Conservation (phyloP, 2,888 invertebrate species). For the Sussaba pulchella region DNA sequence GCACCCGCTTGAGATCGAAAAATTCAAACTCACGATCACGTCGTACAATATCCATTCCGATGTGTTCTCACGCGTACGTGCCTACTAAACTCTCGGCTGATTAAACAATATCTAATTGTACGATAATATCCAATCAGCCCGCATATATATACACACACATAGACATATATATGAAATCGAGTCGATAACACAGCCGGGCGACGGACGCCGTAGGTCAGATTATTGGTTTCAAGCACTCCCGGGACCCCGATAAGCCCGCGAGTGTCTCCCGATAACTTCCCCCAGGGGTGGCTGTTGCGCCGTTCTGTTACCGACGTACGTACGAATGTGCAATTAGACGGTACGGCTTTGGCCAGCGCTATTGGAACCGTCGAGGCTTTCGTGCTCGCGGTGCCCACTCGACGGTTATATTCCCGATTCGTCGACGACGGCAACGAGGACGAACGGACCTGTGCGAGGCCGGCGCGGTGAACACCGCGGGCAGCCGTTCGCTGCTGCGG, state of each 20-base stretch:
- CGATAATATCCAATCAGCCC: slow-evolving; percentile 31
- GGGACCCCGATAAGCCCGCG: slow-evolving; percentile 33
- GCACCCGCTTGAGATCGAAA: no score
- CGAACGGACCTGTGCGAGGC: no score
- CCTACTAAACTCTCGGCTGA: slow-evolving; percentile 28
- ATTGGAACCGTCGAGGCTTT: slow-evolving; percentile 1
- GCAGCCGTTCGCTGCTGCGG: background rate
- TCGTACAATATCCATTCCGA: background rate
- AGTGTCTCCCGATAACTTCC: slow-evolving; percentile 24
- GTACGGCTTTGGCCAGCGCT: background rate
- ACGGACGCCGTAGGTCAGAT: slow-evolving; percentile 15
- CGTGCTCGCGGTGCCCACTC: background rate
- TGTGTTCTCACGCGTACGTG: slow-evolving; percentile 29
- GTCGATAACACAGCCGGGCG: background rate
- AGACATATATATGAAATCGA: no score
- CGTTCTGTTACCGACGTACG: slow-evolving; percentile 25
- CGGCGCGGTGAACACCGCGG: no score
- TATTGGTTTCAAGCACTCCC: slow-evolving; percentile 6
- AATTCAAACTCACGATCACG: background rate
- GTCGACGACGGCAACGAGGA: background rate
- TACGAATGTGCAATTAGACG: slow-evolving; percentile 43
- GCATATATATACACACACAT: slow-evolving; percentile 10
- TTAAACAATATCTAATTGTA: slow-evolving; percentile 47
- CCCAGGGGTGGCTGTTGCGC: slow-evolving; percentile 12
- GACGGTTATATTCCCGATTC: slow-evolving; percentile 11